These are phyloP conservation scores for Borostomias antarcticus DNA, from an alignment of 2,797 vertebrate genomes.

Conservation along the genomic window DNA sequence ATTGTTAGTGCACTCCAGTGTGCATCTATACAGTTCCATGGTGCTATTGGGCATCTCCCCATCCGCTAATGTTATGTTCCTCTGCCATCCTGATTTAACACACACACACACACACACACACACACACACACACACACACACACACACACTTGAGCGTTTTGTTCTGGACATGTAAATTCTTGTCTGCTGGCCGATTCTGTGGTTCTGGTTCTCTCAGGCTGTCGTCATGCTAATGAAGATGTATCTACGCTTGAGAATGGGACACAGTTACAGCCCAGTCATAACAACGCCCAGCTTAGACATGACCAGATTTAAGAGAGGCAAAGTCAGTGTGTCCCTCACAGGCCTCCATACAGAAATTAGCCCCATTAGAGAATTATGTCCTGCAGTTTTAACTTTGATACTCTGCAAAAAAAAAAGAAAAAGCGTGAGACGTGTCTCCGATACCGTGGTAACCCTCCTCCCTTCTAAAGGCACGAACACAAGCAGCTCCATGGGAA, in stretches of 20 bases:
- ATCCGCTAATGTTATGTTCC: constrained; percentile 9
- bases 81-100: constrained; percentile 23
- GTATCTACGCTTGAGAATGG: constrained; percentile 35
- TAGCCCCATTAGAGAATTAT: constrained; percentile 53
- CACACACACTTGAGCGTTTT: constrained; percentile 13
- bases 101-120: constrained; percentile 25
- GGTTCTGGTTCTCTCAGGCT: constrained; percentile 28
- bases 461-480: constrained; percentile 47
- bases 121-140: constrained; percentile 13
- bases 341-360: constrained; percentile 53
- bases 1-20: neutral
- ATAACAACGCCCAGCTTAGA: constrained; percentile 46
- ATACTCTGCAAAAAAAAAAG: constrained; percentile 58
- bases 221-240: constrained; percentile 45
- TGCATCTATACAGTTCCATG: neutral
- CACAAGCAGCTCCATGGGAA: constrained; percentile 43
- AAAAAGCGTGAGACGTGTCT: constrained; percentile 61
- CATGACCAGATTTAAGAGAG: constrained; percentile 56
- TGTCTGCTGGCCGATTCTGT: constrained; percentile 67
- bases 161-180: constrained; percentile 67
- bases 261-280: constrained; percentile 40
- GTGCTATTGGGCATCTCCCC: no score
- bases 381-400: constrained; percentile 57
- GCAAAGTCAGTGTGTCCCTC: constrained; percentile 38
- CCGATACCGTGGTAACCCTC: constrained; percentile 23